Percentiles rank a stretch among this genome's conserved stretches.
Conservation (phyloP, 2,888 invertebrate species). For the Andrena fulva region DNA sequence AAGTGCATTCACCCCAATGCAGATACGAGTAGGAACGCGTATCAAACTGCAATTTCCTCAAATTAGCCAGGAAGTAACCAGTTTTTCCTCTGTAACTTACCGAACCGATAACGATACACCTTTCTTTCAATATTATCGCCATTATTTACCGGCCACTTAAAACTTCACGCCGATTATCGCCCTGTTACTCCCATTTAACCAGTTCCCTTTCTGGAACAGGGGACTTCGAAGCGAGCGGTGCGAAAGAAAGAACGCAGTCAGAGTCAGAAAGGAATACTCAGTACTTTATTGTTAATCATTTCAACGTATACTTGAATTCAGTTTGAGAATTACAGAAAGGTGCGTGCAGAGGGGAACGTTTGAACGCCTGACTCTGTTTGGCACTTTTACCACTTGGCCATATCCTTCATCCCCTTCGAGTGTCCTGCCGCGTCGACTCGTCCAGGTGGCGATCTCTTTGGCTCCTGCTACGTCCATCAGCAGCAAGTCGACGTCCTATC, state of each 20-base stretch:
- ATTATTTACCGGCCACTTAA: not conserved
- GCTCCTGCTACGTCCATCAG: constrained; percentile 23
- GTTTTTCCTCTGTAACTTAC: not conserved
- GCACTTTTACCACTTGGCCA: constrained; percentile 57
- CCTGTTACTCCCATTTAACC: not conserved
- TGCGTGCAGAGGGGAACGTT: constrained; percentile 62
- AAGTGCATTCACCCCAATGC: not conserved
- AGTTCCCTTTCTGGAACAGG: constrained; percentile 6
- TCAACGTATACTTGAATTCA: constrained; percentile 65
- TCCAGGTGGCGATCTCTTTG: not conserved
- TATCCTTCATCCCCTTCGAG: constrained; percentile 21
- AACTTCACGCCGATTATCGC: not conserved
- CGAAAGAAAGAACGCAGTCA: constrained; percentile 13
- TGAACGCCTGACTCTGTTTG: constrained; percentile 60
- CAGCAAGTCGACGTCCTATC: constrained; percentile 13
- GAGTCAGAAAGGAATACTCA: constrained; percentile 66
- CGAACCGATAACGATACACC: not conserved
- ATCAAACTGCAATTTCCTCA: not conserved
- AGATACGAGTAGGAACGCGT: not conserved
- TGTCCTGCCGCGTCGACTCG: not conserved
- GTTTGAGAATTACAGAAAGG: constrained; percentile 63
- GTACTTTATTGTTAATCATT: constrained; percentile 66
- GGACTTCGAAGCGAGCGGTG: not conserved
- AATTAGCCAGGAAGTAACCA: not conserved
- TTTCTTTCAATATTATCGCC: constrained; percentile 12